These are phyloP conservation scores for Acridotheres tristis DNA, from an alignment of 2,797 vertebrate species.

Conservation along the genomic window DNA sequence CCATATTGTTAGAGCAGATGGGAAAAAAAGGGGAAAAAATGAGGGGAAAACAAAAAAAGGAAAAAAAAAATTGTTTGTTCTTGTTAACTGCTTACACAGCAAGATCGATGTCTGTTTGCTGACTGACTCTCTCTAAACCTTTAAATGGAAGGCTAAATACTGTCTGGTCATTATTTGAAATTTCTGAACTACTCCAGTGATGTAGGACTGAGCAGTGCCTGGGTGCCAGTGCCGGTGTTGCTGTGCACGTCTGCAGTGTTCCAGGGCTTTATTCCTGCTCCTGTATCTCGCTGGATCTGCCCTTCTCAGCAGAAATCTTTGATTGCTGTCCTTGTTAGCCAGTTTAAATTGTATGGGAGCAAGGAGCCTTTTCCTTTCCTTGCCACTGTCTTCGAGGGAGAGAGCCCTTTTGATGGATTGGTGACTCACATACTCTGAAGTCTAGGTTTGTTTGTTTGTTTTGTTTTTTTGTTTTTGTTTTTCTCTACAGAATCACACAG, in stretches of 20 bases:
- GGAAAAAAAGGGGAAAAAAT: neutral
- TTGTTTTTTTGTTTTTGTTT: too few species aligned
- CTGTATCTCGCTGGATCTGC: conserved; percentile 37
- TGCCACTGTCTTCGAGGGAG: neutral
- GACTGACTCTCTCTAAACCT: neutral
- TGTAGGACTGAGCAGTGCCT: neutral
- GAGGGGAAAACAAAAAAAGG: too few species aligned
- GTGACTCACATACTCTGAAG: neutral
- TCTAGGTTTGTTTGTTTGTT: neutral
- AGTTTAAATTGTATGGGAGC: neutral
- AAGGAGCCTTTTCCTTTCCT: neutral
- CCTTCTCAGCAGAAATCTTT: conserved; percentile 68
- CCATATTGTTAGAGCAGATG: neutral
- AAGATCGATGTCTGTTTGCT: neutral
- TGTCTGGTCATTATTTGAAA: neutral
- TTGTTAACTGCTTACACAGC: neutral
- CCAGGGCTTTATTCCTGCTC: conserved; percentile 41
- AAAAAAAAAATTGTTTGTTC: neutral
- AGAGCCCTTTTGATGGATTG: neutral
- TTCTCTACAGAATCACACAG: neutral
- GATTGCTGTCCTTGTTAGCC: conserved; percentile 45
- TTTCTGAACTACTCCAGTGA: neutral
- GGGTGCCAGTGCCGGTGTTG: conserved; percentile 2
- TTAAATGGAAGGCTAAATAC: neutral
- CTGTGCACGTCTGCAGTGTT: conserved; percentile 11